Evolutionary conservation across 2,113 vertebrate genomes (phyloP), one percentile per base, ranked within the genome.

Genomic region (Nematolebias whitei): DNA sequence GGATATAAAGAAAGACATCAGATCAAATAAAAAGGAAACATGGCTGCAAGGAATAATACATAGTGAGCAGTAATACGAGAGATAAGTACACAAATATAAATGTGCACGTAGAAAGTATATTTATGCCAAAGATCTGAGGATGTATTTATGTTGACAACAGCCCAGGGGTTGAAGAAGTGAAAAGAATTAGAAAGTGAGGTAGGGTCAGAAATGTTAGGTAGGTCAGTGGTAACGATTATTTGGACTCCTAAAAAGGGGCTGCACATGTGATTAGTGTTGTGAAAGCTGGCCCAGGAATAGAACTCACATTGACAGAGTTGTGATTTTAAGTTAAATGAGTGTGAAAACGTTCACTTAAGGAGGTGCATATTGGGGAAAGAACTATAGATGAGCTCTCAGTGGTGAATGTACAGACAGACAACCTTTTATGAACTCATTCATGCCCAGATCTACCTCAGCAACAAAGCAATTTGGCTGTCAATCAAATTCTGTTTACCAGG

Each of bases 181-280:
- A 58, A 47, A 62, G 40, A 15, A 29, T n/a, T 54, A 0, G 35
- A 53, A 23, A 22, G 35, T 45, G 8, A 61, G 45, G 48, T 35
- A 13, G 20, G 9, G 54, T 41, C 11, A 60, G 18, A 54, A 32
- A 64, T 49, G 29, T 70, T 20, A 12, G 22, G 53, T 29, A 29
- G 22, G 41, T 12, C 2, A 71, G 67, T 47, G 53, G 32, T 16
- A 1, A 20, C 61, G 29, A 61, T 72, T 16, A 41, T 45, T 55
- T 1, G 2, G 20, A 51, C 2, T 26, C 5, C 38, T 16, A 39
- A 54, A 40, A 53, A 61, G 19, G 16, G 39, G 53, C 22, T 35
- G 43, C 35, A 35, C 45, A 50, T 29, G 59, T 12, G 22, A 38
- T 11, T 47, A 14, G 12, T 66, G 32, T 44, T 50, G n/a, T 19